phyloP scores from a whole-genome alignment of 2,113 vertebrate species.

The Pterophyllum scalare region DNA sequence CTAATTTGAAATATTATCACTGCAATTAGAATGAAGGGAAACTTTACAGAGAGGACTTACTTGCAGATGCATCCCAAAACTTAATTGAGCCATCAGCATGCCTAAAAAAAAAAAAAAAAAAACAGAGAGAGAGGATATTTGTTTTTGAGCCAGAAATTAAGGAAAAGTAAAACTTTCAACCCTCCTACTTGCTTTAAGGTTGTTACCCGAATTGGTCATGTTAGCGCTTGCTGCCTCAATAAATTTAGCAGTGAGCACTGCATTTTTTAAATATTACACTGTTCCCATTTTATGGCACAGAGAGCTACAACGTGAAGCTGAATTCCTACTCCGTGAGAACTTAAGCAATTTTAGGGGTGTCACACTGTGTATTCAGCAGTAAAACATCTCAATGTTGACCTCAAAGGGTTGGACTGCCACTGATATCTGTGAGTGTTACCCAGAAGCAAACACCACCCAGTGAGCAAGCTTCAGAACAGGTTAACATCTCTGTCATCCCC shows the following conservation, averaged over 20 bases:
- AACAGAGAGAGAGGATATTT: too few relatives aligned
- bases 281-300: neutral
- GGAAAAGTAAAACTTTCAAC: neutral
- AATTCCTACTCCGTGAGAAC: neutral
- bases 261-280: neutral
- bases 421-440: constrained; percentile 21
- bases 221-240: neutral
- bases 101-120: constrained; percentile 72
- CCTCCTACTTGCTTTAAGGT: neutral
- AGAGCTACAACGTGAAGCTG: neutral
- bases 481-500: constrained; percentile 26
- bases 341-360: neutral
- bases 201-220: neutral
- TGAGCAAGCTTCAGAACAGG: constrained; percentile 32
- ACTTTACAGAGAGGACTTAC: constrained; percentile 81
- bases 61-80: constrained; percentile 89
- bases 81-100: constrained; percentile 97
- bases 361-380: neutral
- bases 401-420: neutral
- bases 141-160: neutral
- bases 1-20: neutral
- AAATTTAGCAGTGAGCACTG: neutral
- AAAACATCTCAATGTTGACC: neutral
- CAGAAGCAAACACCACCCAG: constrained; percentile 24
- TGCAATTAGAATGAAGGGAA: neutral